These are phyloP conservation scores for Ormyrus pomaceus DNA, from an alignment of 2,888 invertebrate genomes.

Conservation along the genomic window DNA sequence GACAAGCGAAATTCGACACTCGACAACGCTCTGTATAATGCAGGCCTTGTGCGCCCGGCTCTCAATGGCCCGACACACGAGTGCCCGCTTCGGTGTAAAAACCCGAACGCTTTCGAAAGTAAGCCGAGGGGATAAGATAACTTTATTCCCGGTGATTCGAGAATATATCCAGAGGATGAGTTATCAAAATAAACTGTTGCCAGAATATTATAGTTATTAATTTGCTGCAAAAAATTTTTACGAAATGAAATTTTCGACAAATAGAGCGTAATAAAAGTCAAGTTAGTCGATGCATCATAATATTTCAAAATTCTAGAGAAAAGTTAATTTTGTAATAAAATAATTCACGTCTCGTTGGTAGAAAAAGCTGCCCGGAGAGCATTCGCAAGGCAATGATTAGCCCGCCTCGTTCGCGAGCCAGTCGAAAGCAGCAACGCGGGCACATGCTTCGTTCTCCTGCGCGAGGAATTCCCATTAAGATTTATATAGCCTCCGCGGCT, in stretches of 20 bases:
- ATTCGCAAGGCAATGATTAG: not conserved
- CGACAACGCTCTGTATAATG: not conserved
- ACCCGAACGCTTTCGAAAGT: not conserved
- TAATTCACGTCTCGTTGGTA: not conserved
- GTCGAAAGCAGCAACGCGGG: not conserved
- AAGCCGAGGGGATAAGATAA: too few species aligned
- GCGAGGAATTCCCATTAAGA: constrained; percentile 60
- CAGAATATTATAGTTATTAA: too few species aligned
- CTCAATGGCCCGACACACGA: not conserved
- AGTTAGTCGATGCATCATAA: not conserved
- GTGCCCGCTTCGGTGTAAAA: not conserved
- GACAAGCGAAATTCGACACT: constrained; percentile 49
- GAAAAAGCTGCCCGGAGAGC: not conserved
- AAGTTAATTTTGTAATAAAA: not conserved
- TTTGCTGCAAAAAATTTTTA: too few species aligned
- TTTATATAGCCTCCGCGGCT: constrained; percentile 43
- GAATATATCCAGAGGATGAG: too few species aligned
- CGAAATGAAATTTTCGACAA: not conserved
- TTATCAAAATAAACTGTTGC: too few species aligned
- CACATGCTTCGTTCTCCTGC: constrained; percentile 30
- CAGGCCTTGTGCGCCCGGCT: constrained; percentile 8
- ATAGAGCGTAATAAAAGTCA: not conserved
- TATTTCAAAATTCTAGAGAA: not conserved
- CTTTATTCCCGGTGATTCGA: too few species aligned
- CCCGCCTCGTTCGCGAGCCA: not conserved